Evolutionary conservation across 2,888 invertebrate species (phyloP), one percentile per base, ranked within the genome.

Genomic region (Mycalesis mineus): DNA sequence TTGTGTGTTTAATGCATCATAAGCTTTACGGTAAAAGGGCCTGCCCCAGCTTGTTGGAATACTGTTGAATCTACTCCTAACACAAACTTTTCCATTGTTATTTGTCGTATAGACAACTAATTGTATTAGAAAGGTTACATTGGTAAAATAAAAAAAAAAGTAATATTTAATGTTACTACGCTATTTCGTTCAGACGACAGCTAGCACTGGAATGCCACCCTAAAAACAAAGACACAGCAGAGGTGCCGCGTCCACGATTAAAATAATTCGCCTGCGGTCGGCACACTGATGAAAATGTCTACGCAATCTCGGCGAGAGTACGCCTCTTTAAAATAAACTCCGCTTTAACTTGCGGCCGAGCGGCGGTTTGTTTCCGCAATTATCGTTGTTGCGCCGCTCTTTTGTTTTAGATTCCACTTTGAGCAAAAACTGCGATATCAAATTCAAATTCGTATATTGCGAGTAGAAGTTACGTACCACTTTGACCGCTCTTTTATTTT

Each of bases 301-400:
- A 80, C 72, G 80, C 74, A 86, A 86, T 87, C 84, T 82, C 67
- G 54, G 70, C 79, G 84, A 84, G 83, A 84, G 82, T 84, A 85
- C 77, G 78, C 74, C 85, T 81, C 77, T 82, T 85, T 83, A 84
- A 85, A 85, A 85, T 83, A 84, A 85, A 87, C 68, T 72, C 77
- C 73, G 72, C 67, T 75, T 73, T 75, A 73, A 73, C 73, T 75
- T 76, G 81, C 72, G 80, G 82, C 74, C 73, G 78, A 74, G 74
- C 29, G 73, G 69, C 74, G 70, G 73, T 74, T 72, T 68, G 74
- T 74, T 77, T 71, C 75, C 74, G 80, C 76, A 84, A 84, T 85
- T 84, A 84, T 73, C 73, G 77, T 80, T 81, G 44, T 15, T 36
- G 44, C 77, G 70, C 73, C 70, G 74, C 74, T 75, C 75, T 76